Conservation (phyloP, 1,140 invertebrate species). For the Oncopodura yosiiana region DNA sequence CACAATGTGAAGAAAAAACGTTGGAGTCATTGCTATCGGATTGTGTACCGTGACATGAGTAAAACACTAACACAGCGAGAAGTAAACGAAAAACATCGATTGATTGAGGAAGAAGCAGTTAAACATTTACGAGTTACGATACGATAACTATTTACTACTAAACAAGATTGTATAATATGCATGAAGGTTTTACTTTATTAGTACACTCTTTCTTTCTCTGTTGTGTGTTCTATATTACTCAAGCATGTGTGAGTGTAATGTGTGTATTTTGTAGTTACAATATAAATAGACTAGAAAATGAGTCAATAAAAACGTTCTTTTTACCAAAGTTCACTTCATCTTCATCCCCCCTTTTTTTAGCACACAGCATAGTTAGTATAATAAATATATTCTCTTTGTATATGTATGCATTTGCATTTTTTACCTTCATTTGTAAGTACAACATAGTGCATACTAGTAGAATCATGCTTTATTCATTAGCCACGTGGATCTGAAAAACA, state of each 20-base stretch:
- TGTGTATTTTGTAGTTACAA: no score
- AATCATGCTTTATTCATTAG: no score
- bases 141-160: slow-evolving; percentile 49
- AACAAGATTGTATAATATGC: slow-evolving; percentile 24
- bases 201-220: slow-evolving; percentile 8
- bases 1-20: slow-evolving; percentile 71
- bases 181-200: neutral
- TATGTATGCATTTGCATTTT: no score
- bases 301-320: no score
- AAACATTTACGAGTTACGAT: slow-evolving; percentile 59
- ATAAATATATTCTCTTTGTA: no score
- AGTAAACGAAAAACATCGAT: slow-evolving; percentile 72
- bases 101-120: slow-evolving; percentile 55
- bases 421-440: no score
- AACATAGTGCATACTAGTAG: no score
- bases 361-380: no score
- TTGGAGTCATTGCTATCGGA: slow-evolving; percentile 81
- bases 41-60: slow-evolving; percentile 89
- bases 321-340: no score
- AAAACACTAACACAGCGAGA: slow-evolving; percentile 74
- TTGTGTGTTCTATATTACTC: slow-evolving; percentile 21
- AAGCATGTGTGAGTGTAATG: slow-evolving; percentile 13
- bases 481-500: no score
- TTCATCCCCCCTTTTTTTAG: no score
- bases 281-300: no score